A percentile compares a stretch with the other conserved stretches of the same genome.
Evolutionary conservation across 1,140 invertebrate genomes (phyloP).

Genomic region (Caenorhabditis remanei): DNA sequence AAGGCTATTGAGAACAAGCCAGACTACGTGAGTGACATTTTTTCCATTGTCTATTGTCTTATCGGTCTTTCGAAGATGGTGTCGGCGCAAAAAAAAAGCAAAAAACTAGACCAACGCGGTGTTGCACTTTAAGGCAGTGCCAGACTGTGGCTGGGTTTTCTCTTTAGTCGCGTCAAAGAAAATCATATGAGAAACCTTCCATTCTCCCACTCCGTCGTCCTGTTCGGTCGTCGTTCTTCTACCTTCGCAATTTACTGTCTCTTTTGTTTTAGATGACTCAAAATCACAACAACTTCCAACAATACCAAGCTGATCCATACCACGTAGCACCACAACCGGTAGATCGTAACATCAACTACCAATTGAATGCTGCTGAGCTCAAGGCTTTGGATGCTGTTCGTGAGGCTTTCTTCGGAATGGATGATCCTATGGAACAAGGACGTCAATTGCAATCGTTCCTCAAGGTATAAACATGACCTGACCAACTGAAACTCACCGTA

Average conservation of each 20-base stretch:
- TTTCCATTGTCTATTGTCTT: slow-evolving; percentile 14
- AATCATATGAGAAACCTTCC: slow-evolving; percentile 20
- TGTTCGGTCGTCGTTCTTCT: neutral
- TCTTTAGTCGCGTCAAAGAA: neutral
- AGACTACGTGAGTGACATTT: slow-evolving; percentile 14
- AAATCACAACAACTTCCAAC: neutral
- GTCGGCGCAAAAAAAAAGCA: neutral
- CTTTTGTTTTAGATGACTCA: slow-evolving; percentile 15
- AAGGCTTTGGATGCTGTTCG: slow-evolving; percentile 66
- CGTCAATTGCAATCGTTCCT: slow-evolving; percentile 60
- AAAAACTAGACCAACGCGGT: neutral
- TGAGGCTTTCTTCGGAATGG: slow-evolving; percentile 69
- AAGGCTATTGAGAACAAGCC: neutral
- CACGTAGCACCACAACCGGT: neutral
- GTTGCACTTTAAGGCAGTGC: slow-evolving; percentile 39
- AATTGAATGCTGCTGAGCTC: slow-evolving; percentile 70
- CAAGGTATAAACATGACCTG: slow-evolving; percentile 6
- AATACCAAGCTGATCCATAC: slow-evolving; percentile 18
- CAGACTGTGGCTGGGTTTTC: slow-evolving; percentile 4
- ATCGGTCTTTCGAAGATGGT: slow-evolving; percentile 25
- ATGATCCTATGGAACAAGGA: slow-evolving; percentile 66
- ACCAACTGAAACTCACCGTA: neutral
- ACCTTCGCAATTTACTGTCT: too few relatives aligned
- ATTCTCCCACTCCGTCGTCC: too few relatives aligned
- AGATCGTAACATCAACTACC: slow-evolving; percentile 58